Conservation (phyloP, 2,888 invertebrate genomes). For the Elaeidobius kamerunicus region DNA sequence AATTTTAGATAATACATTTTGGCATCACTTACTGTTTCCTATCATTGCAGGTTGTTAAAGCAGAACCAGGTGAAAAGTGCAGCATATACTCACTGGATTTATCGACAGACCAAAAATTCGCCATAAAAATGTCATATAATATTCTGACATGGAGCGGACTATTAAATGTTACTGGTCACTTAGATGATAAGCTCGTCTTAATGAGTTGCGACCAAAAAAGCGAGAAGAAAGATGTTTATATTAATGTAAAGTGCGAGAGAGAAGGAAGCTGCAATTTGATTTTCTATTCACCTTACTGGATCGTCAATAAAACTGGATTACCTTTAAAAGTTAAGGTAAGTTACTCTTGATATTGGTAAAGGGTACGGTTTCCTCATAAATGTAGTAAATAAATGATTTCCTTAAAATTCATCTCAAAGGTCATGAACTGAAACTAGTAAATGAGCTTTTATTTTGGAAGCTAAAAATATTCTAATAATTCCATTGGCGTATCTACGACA, state of each 20-base stretch:
- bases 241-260: constrained; percentile 65
- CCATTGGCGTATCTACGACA: too few species aligned
- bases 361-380: too few species aligned
- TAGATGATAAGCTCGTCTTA: constrained; percentile 54
- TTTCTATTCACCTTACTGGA: constrained; percentile 82
- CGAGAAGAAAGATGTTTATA: constrained; percentile 63
- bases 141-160: constrained; percentile 69
- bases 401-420: background rate
- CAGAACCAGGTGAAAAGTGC: constrained; percentile 70
- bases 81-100: constrained; percentile 67
- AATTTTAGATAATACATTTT: too few species aligned
- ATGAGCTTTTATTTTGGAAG: background rate
- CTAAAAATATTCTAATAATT: too few species aligned
- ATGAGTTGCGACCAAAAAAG: constrained; percentile 61
- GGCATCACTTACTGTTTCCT: too few species aligned
- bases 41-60: constrained; percentile 50
- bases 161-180: constrained; percentile 63
- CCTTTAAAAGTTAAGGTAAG: constrained; percentile 76
- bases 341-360: background rate
- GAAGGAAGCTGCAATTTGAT: constrained; percentile 62
- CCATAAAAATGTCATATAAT: constrained; percentile 56
- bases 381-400: too few species aligned
- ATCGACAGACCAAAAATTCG: constrained; percentile 54
- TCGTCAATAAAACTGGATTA: constrained; percentile 84
- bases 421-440: background rate